Conservation (phyloP, 2,113 vertebrate species). For the Scomber japonicus region DNA sequence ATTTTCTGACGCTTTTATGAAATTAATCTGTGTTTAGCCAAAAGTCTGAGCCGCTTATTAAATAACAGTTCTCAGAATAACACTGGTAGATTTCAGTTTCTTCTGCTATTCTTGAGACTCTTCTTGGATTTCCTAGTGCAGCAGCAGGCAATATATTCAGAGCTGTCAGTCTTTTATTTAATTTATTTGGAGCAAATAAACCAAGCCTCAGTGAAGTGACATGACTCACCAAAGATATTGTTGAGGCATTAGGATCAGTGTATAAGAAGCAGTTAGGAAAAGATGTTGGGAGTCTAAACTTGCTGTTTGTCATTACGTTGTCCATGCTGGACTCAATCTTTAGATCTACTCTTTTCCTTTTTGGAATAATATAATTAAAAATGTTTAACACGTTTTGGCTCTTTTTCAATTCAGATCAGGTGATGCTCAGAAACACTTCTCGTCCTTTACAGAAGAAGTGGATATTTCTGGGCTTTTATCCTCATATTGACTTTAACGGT, state of each 20-base stretch:
- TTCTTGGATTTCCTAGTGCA: neutral
- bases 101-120: conserved; percentile 16
- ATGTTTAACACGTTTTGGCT: neutral
- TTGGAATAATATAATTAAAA: conserved; percentile 26
- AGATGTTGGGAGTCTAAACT: conserved; percentile 8
- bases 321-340: neutral
- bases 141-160: neutral
- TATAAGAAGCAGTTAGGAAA: neutral
- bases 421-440: neutral
- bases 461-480: neutral
- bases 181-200: neutral
- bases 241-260: conserved; percentile 34
- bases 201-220: conserved; percentile 25
- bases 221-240: conserved; percentile 30
- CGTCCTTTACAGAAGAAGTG: neutral
- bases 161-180: conserved; percentile 8
- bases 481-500: neutral
- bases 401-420: neutral
- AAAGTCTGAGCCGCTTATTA: conserved; percentile 2
- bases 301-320: conserved; percentile 2
- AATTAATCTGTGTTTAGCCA: conserved; percentile 27
- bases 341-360: conserved; percentile 5
- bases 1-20: conserved; percentile 68
- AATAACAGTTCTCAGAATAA: conserved; percentile 35
- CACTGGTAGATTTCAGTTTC: conserved; percentile 17